Base-by-base conservation (phyloP, 2,888 invertebrate genomes). In the Smittia sp. region DNA sequence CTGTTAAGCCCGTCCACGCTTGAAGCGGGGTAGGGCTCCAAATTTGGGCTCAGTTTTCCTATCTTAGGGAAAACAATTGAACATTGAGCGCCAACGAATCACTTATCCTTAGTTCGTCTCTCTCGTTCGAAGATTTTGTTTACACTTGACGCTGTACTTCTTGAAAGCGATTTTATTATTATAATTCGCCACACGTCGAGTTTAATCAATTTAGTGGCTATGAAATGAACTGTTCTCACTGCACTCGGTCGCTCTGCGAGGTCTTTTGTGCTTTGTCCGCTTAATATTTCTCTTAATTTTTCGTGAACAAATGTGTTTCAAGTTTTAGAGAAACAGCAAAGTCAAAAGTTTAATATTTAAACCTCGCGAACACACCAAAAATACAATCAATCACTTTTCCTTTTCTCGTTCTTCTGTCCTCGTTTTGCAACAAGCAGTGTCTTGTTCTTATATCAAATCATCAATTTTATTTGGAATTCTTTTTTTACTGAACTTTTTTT, bases 1-100 rank as follows among this genome's bases (percentile, higher is more conserved):
- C 83, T 82, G 79, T 81, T 80, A 78, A 82, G 81, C 82, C 82
- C 84, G 84, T 84, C 83, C 83, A 83, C 83, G 83, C 82, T 82
- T 20, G 62, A 54, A 82, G 83, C 81, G 82, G 82, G 81, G 82
- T 82, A 83, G 82, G 82, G 83, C 82, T 82, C 82, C 83, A 82
- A 82, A 80, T 82, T 82, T 80, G 82, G 82, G 82, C 82, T 82
- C 82, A 82, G 82, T 82, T 82, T 82, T 74, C 73, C 73, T 73
- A 63, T 73, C 73, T 72, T 72, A 72, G 62, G 58, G 72, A 72
- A 72, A 72, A 13, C 72, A 22, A 58, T 72, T 18, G 20, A 72
- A 72, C 72, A 58, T 72, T 72, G 38, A 72, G 15, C 39, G 62
- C 39, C 9, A 38, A 6, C 22, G 27, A 25, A 25, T 52, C n/a